Evolutionary conservation across 2,113 vertebrate species (phyloP).

Genomic region (Globicephala melas): DNA sequence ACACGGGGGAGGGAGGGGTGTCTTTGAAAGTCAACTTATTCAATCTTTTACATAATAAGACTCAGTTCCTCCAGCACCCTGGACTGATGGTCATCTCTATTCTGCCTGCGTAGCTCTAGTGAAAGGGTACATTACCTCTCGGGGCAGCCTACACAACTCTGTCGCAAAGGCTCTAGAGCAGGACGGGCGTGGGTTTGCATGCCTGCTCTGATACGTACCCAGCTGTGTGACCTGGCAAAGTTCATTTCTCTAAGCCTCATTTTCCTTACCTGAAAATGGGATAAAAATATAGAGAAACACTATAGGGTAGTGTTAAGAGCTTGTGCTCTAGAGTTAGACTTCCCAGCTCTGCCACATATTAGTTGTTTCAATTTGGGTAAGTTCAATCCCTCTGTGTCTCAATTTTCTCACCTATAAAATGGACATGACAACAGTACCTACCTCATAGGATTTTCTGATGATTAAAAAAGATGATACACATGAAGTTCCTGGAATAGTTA

Average conservation of each 20-base stretch:
- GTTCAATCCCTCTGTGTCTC: background rate
- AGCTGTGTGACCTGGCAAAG: background rate
- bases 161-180: accelerated
- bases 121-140: background rate
- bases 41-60: background rate
- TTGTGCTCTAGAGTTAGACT: background rate
- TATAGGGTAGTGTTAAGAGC: background rate
- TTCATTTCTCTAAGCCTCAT: background rate
- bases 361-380: background rate
- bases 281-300: background rate
- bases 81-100: background rate
- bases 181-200: accelerated
- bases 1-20: too few species aligned
- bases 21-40: background rate
- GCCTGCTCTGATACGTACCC: background rate
- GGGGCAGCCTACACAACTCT: background rate
- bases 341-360: background rate
- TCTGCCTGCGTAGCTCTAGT: background rate
- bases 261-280: background rate
- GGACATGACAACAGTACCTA: background rate
- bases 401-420: background rate
- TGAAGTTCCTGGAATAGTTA: background rate
- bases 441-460: background rate
- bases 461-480: background rate
- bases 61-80: background rate